Evolutionary conservation across 2,113 vertebrate genomes (phyloP).

Genomic region (Spilogale gracilis): DNA sequence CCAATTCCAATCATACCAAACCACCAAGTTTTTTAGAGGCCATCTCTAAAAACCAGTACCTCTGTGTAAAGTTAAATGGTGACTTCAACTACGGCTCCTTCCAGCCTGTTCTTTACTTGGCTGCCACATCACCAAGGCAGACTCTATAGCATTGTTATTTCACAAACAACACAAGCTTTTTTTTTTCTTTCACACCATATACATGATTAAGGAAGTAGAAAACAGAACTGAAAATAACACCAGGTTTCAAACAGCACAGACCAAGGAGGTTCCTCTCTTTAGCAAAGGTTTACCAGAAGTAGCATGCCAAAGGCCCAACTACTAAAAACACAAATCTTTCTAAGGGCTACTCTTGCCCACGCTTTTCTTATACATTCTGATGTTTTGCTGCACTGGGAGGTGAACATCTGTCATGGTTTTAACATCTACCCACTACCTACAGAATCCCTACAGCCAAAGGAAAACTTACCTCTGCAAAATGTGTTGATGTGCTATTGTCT

Average conservation of each 20-base stretch:
- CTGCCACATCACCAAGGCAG: neutral
- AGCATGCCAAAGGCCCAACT: neutral
- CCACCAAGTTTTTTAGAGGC: neutral
- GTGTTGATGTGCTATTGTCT: conserved; percentile 93
- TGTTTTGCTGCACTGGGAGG: neutral
- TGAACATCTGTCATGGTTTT: conserved; percentile 25
- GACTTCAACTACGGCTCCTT: neutral
- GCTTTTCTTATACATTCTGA: neutral
- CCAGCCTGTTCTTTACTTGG: neutral
- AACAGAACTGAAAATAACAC: conserved; percentile 9
- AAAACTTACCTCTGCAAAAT: conserved; percentile 95
- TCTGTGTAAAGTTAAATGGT: neutral
- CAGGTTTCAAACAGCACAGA: neutral
- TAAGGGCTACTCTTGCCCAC: conserved; percentile 14
- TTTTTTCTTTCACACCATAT: neutral
- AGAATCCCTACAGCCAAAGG: conserved; percentile 33
- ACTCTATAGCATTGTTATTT: conserved; percentile 6
- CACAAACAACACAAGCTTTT: conserved; percentile 42
- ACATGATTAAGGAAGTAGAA: conserved; percentile 24
- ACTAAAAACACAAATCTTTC: neutral
- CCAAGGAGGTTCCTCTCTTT: neutral
- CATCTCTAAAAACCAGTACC: conserved; percentile 28
- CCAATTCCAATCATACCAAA: conserved; percentile 30
- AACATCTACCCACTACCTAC: neutral
- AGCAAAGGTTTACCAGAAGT: conserved; percentile 32